These are phyloP conservation scores for Aleiodes sp. DNA, from an alignment of 1,140 invertebrate species.

Conservation along the genomic window DNA sequence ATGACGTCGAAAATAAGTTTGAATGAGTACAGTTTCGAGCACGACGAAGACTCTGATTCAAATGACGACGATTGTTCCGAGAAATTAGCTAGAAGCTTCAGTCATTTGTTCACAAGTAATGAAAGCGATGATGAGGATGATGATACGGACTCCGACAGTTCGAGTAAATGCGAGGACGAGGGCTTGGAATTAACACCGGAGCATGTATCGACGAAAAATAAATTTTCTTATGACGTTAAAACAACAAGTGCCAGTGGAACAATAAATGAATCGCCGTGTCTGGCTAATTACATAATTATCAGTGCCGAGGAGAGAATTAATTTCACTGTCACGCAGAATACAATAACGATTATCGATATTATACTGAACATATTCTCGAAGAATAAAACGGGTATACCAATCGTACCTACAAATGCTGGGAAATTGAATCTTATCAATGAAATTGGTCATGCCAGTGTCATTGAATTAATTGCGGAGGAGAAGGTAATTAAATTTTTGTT, in stretches of 20 bases:
- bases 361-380: conserved; percentile 68
- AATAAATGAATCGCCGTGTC: conserved; percentile 55
- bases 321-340: conserved; percentile 74
- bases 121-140: conserved; percentile 78
- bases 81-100: conserved; percentile 76
- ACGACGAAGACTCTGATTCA: conserved; percentile 80
- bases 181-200: conserved; percentile 54
- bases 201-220: conserved; percentile 46
- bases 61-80: conserved; percentile 79
- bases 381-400: conserved; percentile 53
- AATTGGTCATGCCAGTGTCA: conserved; percentile 55
- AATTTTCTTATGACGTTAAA: conserved; percentile 19
- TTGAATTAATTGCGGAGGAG: conserved; percentile 52
- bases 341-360: conserved; percentile 66
- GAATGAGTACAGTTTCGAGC: conserved; percentile 54
- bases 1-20: conserved; percentile 46
- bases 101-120: conserved; percentile 81
- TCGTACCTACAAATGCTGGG: conserved; percentile 49
- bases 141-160: conserved; percentile 76
- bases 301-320: conserved; percentile 75
- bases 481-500: conserved; percentile 40
- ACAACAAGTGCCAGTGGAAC: too few species aligned
- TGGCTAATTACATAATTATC: conserved; percentile 75
- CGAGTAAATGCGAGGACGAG: conserved; percentile 72
- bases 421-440: conserved; percentile 54